Evolutionary conservation across 2,888 invertebrate species (phyloP), one percentile per base, ranked within the genome.

Genomic region (Ferdinandea cuprea): DNA sequence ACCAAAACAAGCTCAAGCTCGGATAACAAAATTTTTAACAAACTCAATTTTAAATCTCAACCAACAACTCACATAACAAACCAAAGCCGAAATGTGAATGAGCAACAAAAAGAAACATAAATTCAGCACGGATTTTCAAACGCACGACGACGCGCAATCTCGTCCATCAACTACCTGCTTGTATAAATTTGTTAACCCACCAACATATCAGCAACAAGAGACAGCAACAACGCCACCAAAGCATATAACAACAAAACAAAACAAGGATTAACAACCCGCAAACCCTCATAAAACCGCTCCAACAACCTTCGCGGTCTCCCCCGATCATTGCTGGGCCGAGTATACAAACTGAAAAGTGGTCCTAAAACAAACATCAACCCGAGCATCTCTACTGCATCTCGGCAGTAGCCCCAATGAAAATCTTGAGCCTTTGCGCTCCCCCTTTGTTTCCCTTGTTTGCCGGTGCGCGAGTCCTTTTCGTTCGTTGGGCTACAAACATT

Each of bases 401-500:
- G 19, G 61, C 68, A 74, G 80, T 42, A 69, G 74, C 69, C 52
- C 44, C 28, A 68, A 56, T 48, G 59, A 17, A 56, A 40, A 58
- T 79, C 61, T 48, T 19, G 58, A 68, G 52, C 19, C 15, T 40
- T 42, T 2, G 7, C 7, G n/a, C 19, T 4, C 13, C 25, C 19
- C 42, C 28, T 8, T 13, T 1, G 21, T 1, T 17, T 19, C 8
- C 15, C 28, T 9, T 3, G 25, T 30, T 9, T n/a, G n/a, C 42
- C 4, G 46, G 44, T 71, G 48, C 58, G 52, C 40, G 52, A 72
- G 61, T 83, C 83, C 85, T 84, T 85, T 85, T 85, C 77, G 77
- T n/a, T n/a, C n/a, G n/a, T n/a, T n/a, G n/a, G 85, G 73, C 74
- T 71, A 85, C 79, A 79, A 80, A 85, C 85, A 85, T 79, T 85